Evolutionary conservation across 2,888 invertebrate species (phyloP).

Genomic region (Criorhina ranunculi): DNA sequence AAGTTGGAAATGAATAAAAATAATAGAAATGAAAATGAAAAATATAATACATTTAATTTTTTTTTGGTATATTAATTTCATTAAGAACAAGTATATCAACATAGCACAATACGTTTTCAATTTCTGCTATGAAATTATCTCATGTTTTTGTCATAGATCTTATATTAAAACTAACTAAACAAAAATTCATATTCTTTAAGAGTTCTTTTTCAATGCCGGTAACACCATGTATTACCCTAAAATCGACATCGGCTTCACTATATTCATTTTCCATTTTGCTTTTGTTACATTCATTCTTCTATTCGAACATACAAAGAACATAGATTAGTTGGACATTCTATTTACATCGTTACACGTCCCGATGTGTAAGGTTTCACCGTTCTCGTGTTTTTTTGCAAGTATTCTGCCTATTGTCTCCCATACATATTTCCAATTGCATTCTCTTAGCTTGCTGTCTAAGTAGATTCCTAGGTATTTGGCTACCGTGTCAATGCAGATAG

Average conservation of each 20-base stretch:
- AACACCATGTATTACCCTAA: slow-evolving; percentile 29
- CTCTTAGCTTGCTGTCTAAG: slow-evolving; percentile 24
- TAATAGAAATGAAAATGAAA: too few species aligned
- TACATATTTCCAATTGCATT: slow-evolving; percentile 12
- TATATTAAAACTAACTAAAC: slow-evolving; percentile 34
- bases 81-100: slow-evolving; percentile 10
- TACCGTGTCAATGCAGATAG: too few species aligned
- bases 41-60: background rate
- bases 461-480: too few species aligned
- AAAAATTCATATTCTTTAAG: slow-evolving; percentile 20
- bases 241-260: slow-evolving; percentile 15
- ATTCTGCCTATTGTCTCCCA: slow-evolving; percentile 8
- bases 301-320: too few species aligned
- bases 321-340: slow-evolving; percentile 4
- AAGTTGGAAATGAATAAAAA: too few species aligned
- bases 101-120: slow-evolving; percentile 23
- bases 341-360: slow-evolving; percentile 5
- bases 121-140: slow-evolving; percentile 23
- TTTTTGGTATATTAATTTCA: slow-evolving; percentile 19
- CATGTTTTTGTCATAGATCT: slow-evolving; percentile 28
- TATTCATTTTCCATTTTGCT: background rate
- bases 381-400: slow-evolving; percentile 4
- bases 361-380: slow-evolving; percentile 10
- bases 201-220: slow-evolving; percentile 11
- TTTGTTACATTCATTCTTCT: slow-evolving; percentile 5